phyloP scores from a whole-genome alignment of 2,888 invertebrate genomes.

The Parapristionchus giblindavisi region DNA sequence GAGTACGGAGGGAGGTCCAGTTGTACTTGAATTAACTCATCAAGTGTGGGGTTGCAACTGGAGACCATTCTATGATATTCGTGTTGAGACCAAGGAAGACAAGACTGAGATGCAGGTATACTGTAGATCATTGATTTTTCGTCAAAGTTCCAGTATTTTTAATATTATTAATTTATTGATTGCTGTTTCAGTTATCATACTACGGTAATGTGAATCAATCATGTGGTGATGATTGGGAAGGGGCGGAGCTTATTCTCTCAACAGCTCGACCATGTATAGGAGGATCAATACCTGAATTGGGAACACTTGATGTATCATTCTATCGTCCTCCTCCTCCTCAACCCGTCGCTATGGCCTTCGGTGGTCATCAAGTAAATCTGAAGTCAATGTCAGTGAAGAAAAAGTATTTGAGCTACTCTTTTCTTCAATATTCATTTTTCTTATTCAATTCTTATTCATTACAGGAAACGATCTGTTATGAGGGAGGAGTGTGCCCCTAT shows the following conservation, averaged over 20 bases:
- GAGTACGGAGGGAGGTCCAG: constrained; percentile 6
- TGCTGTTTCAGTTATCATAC: constrained; percentile 63
- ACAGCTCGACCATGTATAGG: constrained; percentile 63
- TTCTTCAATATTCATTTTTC: too few species aligned
- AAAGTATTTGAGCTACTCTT: too few species aligned
- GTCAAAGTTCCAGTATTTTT: too few species aligned
- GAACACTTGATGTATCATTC: constrained; percentile 62
- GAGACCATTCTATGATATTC: constrained; percentile 63
- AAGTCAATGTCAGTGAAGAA: too few species aligned
- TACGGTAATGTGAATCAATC: constrained; percentile 70
- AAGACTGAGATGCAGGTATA: constrained; percentile 33
- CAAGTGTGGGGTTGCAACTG: constrained; percentile 50
- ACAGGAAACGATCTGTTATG: too few species aligned
- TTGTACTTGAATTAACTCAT: constrained; percentile 27
- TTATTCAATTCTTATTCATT: too few species aligned
- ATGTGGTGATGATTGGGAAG: constrained; percentile 71
- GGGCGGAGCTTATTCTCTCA: constrained; percentile 48
- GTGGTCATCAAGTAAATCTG: too few species aligned
- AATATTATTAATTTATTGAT: not conserved
- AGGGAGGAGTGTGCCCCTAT: not conserved
- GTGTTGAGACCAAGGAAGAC: constrained; percentile 51
- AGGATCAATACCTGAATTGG: constrained; percentile 58
- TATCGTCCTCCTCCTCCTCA: constrained; percentile 47
- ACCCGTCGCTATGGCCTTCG: not conserved
- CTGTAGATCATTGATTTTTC: not conserved